Evolutionary conservation across 1,140 invertebrate species (phyloP).

Genomic region (Trachelipus rathkii): DNA sequence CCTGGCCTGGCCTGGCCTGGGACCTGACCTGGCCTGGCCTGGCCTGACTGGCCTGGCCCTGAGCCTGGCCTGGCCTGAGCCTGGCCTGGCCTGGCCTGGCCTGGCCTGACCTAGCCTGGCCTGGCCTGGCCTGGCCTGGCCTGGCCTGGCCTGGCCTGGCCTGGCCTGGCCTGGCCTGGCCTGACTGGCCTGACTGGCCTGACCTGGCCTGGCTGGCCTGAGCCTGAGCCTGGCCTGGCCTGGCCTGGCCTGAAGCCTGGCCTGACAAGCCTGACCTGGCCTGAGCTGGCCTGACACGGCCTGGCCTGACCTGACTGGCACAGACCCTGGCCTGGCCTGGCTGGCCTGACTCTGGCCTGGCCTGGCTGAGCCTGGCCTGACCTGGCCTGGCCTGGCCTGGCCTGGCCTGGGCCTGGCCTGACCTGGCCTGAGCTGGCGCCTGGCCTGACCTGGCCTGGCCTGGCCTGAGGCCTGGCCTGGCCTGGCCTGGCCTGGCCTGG

Average conservation of each 20-base stretch:
- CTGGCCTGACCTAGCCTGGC: too few species aligned
- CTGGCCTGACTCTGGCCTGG: conserved; percentile 35
- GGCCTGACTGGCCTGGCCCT: too few species aligned
- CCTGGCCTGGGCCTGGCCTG: conserved; percentile 45
- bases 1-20: conserved; percentile 40
- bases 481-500: conserved; percentile 38
- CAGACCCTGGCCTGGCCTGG: conserved; percentile 38
- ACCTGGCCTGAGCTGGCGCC: conserved; percentile 36
- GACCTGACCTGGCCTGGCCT: conserved; percentile 44
- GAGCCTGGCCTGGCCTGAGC: conserved; percentile 42
- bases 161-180: too few species aligned
- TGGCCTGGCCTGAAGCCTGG: too few species aligned
- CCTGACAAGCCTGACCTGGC: conserved; percentile 40
- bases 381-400: too few species aligned
- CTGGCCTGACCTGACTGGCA: conserved; percentile 34
- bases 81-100: too few species aligned
- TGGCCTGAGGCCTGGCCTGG: conserved; percentile 35
- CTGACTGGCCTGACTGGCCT: too few species aligned
- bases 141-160: too few species aligned
- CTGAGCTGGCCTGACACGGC: conserved; percentile 37
- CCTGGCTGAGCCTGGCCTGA: too few species aligned
- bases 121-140: too few species aligned
- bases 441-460: conserved; percentile 35
- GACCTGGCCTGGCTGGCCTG: too few species aligned
- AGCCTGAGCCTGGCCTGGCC: conserved; percentile 40